phyloP scores from a whole-genome alignment of 2,888 invertebrate genomes.

The Drosophila infuscata region DNA sequence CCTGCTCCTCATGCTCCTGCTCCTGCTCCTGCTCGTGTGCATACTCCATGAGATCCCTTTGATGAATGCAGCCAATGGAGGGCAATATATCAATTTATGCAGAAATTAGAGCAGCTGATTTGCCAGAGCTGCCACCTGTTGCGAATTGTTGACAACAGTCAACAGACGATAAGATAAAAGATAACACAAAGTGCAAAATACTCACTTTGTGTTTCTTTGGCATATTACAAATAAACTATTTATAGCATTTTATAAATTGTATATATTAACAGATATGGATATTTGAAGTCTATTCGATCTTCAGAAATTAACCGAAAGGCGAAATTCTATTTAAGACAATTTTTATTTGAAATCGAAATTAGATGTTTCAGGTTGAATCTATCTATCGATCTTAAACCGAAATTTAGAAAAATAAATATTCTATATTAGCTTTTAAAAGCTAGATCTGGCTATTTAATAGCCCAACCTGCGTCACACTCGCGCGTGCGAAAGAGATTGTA shows the following conservation, averaged over 20 bases:
- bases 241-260: background rate
- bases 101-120: slow-evolving; percentile 6
- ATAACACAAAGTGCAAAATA: background rate
- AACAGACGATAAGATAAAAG: background rate
- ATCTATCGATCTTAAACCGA: background rate
- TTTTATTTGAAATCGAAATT: background rate
- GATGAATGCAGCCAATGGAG: background rate
- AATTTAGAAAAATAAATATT: background rate
- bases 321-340: background rate
- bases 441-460: background rate
- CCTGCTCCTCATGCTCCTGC: background rate
- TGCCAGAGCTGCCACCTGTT: slow-evolving; percentile 2
- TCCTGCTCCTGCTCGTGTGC: slow-evolving; percentile 10
- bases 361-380: background rate
- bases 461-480: background rate
- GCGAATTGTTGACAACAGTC: no score
- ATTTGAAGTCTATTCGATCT: background rate
- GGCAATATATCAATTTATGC: background rate
- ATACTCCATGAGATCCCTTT: slow-evolving; percentile 31
- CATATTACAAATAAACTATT: background rate
- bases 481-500: background rate
- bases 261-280: background rate
- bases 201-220: background rate
- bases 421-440: background rate
- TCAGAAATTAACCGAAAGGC: background rate